A percentile compares a stretch with the other conserved stretches of the same genome.
phyloP scores from a whole-genome alignment of 2,888 invertebrate species.

The Lasioglossum vierecki region DNA sequence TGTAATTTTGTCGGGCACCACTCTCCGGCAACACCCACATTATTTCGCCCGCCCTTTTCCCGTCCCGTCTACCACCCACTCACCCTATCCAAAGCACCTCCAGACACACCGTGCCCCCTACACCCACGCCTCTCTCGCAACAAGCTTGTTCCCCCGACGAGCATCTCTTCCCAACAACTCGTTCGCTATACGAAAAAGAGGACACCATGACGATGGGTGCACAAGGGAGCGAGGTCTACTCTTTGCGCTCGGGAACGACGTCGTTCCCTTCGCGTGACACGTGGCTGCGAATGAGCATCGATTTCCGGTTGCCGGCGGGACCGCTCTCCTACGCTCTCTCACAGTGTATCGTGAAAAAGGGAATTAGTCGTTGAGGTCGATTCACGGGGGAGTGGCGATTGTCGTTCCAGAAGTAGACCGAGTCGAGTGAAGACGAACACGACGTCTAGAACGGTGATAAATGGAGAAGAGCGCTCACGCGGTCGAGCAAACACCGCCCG shows the following conservation, averaged over 20 bases:
- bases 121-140: background rate
- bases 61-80: background rate
- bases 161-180: slow-evolving; percentile 16
- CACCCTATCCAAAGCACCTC: background rate
- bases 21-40: slow-evolving; percentile 75
- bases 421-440: slow-evolving; percentile 1
- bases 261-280: slow-evolving; percentile 72
- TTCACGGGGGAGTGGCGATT: background rate
- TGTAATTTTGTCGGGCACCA: slow-evolving; percentile 81
- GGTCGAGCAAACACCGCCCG: background rate
- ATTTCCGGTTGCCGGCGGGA: slow-evolving; percentile 54
- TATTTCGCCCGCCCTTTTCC: slow-evolving; percentile 71
- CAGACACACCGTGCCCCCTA: background rate
- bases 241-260: slow-evolving; percentile 63
- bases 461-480: background rate
- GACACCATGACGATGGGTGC: slow-evolving; percentile 19
- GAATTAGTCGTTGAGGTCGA: slow-evolving; percentile 38
- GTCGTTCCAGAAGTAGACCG: background rate
- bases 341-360: background rate
- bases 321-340: background rate
- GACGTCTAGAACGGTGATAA: slow-evolving; percentile 3
- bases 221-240: slow-evolving; percentile 65
- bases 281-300: slow-evolving; percentile 63
- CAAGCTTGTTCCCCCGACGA: slow-evolving; percentile 23
- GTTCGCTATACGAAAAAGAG: background rate